Conservation (phyloP, 1,140 invertebrate genomes). For the Cotesia typhae region DNA sequence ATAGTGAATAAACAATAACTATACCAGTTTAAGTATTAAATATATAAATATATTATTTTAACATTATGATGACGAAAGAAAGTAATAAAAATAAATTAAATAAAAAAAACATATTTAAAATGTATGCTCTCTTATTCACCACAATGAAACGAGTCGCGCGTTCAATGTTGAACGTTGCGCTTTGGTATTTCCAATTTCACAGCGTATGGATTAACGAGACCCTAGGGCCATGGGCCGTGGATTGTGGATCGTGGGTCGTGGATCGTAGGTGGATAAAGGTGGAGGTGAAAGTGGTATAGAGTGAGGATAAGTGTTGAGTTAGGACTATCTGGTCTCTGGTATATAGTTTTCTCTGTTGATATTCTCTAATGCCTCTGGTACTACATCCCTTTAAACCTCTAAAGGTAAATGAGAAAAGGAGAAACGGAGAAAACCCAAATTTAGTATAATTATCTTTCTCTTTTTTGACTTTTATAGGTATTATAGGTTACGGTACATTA, state of each 20-base stretch:
- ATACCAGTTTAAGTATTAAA: no score
- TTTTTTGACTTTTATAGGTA: background rate
- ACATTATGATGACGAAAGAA: slow-evolving; percentile 4
- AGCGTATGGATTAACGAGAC: slow-evolving; percentile 64
- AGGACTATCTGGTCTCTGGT: slow-evolving; percentile 36
- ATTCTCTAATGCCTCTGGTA: background rate
- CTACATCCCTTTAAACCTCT: background rate
- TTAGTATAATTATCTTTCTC: background rate
- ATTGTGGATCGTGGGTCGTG: slow-evolving; percentile 36
- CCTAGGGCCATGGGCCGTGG: slow-evolving; percentile 43
- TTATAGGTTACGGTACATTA: slow-evolving; percentile 61
- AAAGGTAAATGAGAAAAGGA: no score
- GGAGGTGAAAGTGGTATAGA: background rate
- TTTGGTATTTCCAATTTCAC: slow-evolving; percentile 64
- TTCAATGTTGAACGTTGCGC: background rate
- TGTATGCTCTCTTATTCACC: slow-evolving; percentile 34
- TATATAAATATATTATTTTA: no score
- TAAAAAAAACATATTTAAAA: slow-evolving; percentile 20
- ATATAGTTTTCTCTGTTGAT: slow-evolving; percentile 1
- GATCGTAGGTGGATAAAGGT: no score
- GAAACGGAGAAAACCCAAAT: slow-evolving; percentile 45
- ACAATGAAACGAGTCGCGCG: slow-evolving; percentile 27
- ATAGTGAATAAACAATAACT: no score
- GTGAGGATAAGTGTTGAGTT: slow-evolving; percentile 37
- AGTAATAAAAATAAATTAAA: background rate